These are phyloP conservation scores for Pedionomus torquatus DNA, from an alignment of 2,113 vertebrate genomes.

Conservation along the genomic window DNA sequence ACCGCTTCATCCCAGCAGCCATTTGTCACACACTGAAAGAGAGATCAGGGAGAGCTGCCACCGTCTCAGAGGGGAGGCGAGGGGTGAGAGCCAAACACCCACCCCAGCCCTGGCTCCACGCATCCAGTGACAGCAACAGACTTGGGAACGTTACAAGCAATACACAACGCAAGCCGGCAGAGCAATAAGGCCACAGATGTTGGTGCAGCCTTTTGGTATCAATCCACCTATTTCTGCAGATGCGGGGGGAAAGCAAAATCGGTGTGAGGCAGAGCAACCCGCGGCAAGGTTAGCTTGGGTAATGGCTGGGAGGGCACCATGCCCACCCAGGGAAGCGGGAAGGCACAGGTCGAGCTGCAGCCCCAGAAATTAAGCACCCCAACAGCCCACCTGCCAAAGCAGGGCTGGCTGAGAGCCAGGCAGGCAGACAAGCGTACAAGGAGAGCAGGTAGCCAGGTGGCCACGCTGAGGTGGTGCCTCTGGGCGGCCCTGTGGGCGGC, in stretches of 20 bases:
- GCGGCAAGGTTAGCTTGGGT: background rate
- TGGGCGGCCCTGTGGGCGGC: background rate
- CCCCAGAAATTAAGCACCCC: background rate
- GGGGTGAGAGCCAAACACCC: background rate
- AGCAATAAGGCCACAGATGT: background rate
- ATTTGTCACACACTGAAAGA: background rate
- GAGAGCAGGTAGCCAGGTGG: accelerated
- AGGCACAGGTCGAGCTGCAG: background rate
- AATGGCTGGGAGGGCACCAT: background rate
- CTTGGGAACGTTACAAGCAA: background rate
- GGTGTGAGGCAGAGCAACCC: background rate
- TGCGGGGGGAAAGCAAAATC: background rate
- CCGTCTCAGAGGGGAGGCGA: accelerated
- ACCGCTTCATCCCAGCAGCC: background rate
- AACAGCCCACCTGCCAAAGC: background rate
- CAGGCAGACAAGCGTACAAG: accelerated
- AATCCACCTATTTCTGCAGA: background rate
- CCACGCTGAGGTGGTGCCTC: accelerated
- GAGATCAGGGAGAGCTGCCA: background rate
- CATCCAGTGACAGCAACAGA: accelerated
- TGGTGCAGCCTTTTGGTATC: background rate
- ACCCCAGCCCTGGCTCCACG: background rate
- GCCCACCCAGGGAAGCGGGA: background rate
- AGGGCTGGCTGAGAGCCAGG: background rate
- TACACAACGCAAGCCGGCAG: background rate